Conservation (phyloP, 2,113 vertebrate species). For the Sinocyclocheilus anshuiensis region DNA sequence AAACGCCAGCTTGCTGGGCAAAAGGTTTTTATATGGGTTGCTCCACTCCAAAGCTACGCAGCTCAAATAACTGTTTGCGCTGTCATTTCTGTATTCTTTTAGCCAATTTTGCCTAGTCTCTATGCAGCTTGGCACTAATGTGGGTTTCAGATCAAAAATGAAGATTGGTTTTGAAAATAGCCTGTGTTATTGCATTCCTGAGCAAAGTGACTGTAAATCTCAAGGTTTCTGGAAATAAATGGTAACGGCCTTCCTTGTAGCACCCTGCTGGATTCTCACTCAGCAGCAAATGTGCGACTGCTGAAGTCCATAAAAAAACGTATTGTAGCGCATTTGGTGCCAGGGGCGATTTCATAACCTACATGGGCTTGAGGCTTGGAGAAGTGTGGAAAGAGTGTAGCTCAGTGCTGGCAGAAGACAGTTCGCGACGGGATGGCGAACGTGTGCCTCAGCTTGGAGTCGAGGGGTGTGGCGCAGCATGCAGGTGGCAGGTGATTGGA, state of each 20-base stretch:
- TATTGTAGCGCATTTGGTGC: not conserved
- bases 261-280: not conserved
- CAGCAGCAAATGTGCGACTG: not conserved
- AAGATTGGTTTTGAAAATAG: not conserved
- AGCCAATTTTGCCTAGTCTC: not conserved
- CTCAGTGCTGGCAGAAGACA: slow-evolving; percentile 60
- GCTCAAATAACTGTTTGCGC: not conserved
- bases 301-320: not conserved
- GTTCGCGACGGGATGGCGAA: slow-evolving; percentile 57
- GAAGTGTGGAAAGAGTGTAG: slow-evolving; percentile 35
- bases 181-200: not conserved
- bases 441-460: slow-evolving; percentile 57
- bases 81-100: not conserved
- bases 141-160: not conserved
- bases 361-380: slow-evolving; percentile 50
- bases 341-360: slow-evolving; percentile 32
- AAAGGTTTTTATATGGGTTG: not conserved
- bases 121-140: not conserved
- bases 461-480: slow-evolving; percentile 58
- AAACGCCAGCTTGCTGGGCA: not conserved
- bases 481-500: slow-evolving; percentile 58
- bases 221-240: not conserved
- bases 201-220: not conserved
- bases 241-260: not conserved
- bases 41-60: not conserved